These are phyloP conservation scores for Gymnorhina tibicen DNA, from an alignment of 2,113 vertebrate species.

Conservation along the genomic window DNA sequence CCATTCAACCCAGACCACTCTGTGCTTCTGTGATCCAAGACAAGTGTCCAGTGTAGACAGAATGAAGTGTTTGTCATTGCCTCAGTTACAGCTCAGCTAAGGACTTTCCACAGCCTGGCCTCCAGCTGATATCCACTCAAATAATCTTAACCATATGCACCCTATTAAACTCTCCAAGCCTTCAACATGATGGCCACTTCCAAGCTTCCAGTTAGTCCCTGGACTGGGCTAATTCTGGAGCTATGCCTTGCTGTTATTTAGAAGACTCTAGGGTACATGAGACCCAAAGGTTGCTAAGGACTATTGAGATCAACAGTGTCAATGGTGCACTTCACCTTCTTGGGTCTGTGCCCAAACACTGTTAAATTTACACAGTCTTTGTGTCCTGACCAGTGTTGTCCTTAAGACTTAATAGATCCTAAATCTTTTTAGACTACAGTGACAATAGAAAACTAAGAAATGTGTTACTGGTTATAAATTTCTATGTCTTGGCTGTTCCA, in stretches of 20 bases:
- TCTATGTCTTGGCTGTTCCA: background rate
- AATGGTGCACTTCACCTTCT: background rate
- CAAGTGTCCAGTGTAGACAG: accelerated
- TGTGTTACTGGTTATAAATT: background rate
- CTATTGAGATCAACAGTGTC: background rate
- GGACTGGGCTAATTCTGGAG: background rate
- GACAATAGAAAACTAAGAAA: background rate
- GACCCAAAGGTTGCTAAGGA: background rate
- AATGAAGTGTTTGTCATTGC: background rate
- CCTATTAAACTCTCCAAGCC: background rate
- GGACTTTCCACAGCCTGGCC: background rate
- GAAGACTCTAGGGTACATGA: background rate
- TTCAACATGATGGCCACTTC: background rate
- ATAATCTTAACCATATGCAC: background rate
- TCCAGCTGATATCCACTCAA: background rate
- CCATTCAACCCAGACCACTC: background rate
- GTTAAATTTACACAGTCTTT: background rate
- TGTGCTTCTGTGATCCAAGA: background rate
- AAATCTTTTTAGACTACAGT: background rate
- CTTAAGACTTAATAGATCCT: background rate
- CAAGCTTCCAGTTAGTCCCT: background rate
- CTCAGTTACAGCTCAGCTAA: background rate
- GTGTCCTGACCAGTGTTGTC: background rate
- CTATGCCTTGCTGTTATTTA: background rate
- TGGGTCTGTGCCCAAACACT: background rate